Evolutionary conservation across 35 echinoderm and acorn worm species (phyloP), one percentile per base, ranked within the genome.

Genomic region (Apostichopus californicus): DNA sequence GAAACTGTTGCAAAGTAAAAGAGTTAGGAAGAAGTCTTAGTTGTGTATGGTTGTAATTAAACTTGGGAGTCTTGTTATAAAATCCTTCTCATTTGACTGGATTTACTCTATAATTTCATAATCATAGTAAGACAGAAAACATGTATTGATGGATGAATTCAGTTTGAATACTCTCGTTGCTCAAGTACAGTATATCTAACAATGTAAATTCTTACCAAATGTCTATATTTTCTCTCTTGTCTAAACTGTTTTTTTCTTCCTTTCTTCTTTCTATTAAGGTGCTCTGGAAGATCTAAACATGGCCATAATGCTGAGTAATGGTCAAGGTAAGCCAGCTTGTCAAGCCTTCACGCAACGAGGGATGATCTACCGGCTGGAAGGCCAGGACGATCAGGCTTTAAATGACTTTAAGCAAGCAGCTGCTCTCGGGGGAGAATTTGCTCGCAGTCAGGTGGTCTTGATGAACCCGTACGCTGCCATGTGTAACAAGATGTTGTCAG

Each of bases 381-480:
- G 95, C 5, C n/a, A 83, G 4, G 77, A 98, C 11, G 88, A 98
- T 2, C 46, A 86, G n/a, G 96, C 96, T 13, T 60, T 98, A 6
- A 55, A 84, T 7, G 96, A 98, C 83, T 98, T 98, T 86, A 90
- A 96, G 91, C 84, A 85, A 15, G 96, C 96, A 56, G 94, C 94
- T 0, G 73, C 91, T 58, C 93, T 98, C 5, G 96, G 96, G 10
- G 95, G 96, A 56, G 90, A 92, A 54, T 98, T 98, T 65, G 94
- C 96, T 21, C 93, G 86, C 26, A 58, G 90, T 5, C 97, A 98
- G 91, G 97, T 98, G 21, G 93, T 98, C 5, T 87, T 90, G 61
- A 93, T 98, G 95, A 98, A 98, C 68, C 97, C 97, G 4, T 98
- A 98, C 81, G 95, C 97, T 20, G 97, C 97, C 65, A 98, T 98